phyloP scores from a whole-genome alignment of 2,888 invertebrate genomes.

The Druceiella hillmani region DNA sequence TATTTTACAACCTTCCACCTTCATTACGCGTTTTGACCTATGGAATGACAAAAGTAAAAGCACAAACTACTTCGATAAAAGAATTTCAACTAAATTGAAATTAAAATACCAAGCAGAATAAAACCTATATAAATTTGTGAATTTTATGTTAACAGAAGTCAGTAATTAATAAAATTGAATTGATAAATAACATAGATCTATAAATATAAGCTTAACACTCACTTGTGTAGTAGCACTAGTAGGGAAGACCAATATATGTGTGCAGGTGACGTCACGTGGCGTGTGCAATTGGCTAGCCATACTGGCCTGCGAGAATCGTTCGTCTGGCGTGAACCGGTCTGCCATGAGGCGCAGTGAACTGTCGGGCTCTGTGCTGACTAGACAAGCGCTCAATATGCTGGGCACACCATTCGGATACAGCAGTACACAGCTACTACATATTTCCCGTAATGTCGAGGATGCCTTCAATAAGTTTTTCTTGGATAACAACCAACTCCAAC shows the following conservation, averaged over 20 bases:
- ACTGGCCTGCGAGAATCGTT: slow-evolving; percentile 80
- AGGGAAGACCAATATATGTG: slow-evolving; percentile 97
- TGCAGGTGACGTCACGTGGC: slow-evolving; percentile 93
- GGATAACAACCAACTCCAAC: slow-evolving; percentile 92
- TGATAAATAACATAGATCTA: background rate
- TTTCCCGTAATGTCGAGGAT: slow-evolving; percentile 82
- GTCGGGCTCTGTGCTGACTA: slow-evolving; percentile 93
- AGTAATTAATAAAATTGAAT: background rate
- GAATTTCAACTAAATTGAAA: too few relatives aligned
- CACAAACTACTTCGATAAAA: too few relatives aligned
- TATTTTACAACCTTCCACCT: too few relatives aligned
- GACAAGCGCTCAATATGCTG: slow-evolving; percentile 94
- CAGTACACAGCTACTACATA: slow-evolving; percentile 83
- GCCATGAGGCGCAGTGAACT: slow-evolving; percentile 84
- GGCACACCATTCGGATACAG: slow-evolving; percentile 80
- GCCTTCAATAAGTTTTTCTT: slow-evolving; percentile 85
- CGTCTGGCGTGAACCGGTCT: slow-evolving; percentile 94
- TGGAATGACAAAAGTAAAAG: too few relatives aligned
- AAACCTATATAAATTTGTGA: too few relatives aligned
- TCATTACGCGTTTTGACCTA: too few relatives aligned
- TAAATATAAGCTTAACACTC: too few relatives aligned
- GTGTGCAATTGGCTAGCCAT: slow-evolving; percentile 89
- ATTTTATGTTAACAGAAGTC: slow-evolving; percentile 7
- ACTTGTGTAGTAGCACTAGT: slow-evolving; percentile 93
- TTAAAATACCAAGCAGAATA: too few relatives aligned